Conservation (phyloP, 2,797 vertebrate genomes). For the Ctenochaetus hawaiiensis region DNA sequence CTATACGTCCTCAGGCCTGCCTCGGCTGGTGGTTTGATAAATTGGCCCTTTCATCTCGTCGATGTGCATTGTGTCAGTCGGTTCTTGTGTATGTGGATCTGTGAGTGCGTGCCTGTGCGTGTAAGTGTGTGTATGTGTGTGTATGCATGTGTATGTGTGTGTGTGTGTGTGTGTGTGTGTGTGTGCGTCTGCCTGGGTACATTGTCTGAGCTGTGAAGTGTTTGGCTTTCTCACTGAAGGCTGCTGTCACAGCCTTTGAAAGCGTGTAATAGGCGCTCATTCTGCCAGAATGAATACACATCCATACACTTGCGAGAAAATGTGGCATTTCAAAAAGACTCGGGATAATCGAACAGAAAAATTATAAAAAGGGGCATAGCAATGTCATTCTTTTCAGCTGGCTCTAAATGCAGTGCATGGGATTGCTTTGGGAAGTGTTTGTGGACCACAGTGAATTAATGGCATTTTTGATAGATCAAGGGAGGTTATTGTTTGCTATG, state of each 20-base stretch:
- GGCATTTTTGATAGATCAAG: slow-evolving; percentile 51
- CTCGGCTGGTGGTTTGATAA: slow-evolving; percentile 82
- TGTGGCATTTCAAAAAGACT: slow-evolving; percentile 68
- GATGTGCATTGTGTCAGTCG: slow-evolving; percentile 80
- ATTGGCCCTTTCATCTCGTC: slow-evolving; percentile 82
- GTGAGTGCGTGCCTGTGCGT: slow-evolving; percentile 37
- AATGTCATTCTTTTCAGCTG: slow-evolving; percentile 68
- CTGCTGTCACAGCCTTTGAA: slow-evolving; percentile 84
- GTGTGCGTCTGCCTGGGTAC: slow-evolving; percentile 53
- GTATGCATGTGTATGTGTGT: slow-evolving; percentile 29
- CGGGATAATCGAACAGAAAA: slow-evolving; percentile 67
- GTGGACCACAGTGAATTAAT: slow-evolving; percentile 53
- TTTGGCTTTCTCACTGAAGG: slow-evolving; percentile 81
- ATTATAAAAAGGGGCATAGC: slow-evolving; percentile 53
- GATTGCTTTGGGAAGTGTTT: slow-evolving; percentile 55
- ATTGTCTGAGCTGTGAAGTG: slow-evolving; percentile 80
- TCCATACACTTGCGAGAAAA: slow-evolving; percentile 70
- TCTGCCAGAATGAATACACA: slow-evolving; percentile 78
- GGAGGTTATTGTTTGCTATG: slow-evolving; percentile 46
- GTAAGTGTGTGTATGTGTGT: slow-evolving; percentile 17
- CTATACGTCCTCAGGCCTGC: slow-evolving; percentile 73
- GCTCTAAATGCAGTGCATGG: slow-evolving; percentile 63
- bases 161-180: slow-evolving; percentile 30
- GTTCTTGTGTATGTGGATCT: slow-evolving; percentile 61
- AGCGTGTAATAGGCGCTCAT: slow-evolving; percentile 82